phyloP scores from a whole-genome alignment of 2,888 invertebrate species.

The Plagodis pulveraria region DNA sequence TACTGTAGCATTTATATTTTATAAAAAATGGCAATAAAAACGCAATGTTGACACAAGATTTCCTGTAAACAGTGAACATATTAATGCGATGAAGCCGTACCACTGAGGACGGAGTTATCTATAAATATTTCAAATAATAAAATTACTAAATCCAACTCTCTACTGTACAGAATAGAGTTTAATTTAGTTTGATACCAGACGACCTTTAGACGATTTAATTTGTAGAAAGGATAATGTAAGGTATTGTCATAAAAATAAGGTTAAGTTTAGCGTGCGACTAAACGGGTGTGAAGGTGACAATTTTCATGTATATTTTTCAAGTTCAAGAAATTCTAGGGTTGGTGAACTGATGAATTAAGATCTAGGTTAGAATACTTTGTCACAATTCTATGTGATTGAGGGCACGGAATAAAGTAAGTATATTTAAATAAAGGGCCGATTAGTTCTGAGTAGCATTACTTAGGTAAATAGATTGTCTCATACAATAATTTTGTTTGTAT shows the following conservation, averaged over 20 bases:
- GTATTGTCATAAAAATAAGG: slow-evolving; percentile 1
- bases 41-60: slow-evolving; percentile 44
- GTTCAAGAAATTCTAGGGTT: slow-evolving; percentile 4
- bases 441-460: too few species aligned
- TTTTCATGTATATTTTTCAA: slow-evolving; percentile 12
- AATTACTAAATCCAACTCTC: slow-evolving; percentile 32
- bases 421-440: too few species aligned
- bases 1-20: too few species aligned
- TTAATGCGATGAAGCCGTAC: slow-evolving; percentile 72
- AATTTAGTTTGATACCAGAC: background rate
- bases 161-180: background rate
- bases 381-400: too few species aligned
- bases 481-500: too few species aligned
- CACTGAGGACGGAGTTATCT: slow-evolving; percentile 51
- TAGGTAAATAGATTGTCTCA: too few species aligned
- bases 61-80: slow-evolving; percentile 47
- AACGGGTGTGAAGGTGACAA: slow-evolving; percentile 1
- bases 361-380: too few species aligned
- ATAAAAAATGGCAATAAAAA: background rate
- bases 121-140: slow-evolving; percentile 39
- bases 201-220: slow-evolving; percentile 9
- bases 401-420: too few species aligned
- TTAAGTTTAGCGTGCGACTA: slow-evolving; percentile 16
- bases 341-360: too few species aligned
- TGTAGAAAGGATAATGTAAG: slow-evolving; percentile 15